Conservation (phyloP, 2,797 vertebrate genomes). For the Gobio occitaniae region DNA sequence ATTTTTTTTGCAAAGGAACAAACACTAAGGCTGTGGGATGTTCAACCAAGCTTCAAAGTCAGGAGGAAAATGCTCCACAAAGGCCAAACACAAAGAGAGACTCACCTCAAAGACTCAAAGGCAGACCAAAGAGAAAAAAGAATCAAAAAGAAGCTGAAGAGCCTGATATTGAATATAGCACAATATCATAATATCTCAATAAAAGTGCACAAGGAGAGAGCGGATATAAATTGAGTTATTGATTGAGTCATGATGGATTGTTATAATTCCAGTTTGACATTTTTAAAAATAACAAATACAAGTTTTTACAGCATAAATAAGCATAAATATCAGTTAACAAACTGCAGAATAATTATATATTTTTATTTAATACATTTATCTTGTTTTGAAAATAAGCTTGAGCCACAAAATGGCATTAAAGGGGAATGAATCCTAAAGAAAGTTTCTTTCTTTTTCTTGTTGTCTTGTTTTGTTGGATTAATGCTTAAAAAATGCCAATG, state of each 20-base stretch:
- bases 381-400: background rate
- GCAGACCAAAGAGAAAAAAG: conserved; percentile 53
- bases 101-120: conserved; percentile 55
- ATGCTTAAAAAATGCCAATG: background rate
- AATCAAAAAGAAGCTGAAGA: conserved; percentile 56
- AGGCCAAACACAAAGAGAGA: conserved; percentile 57
- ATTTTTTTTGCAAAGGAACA: conserved; percentile 54
- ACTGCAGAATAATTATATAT: background rate
- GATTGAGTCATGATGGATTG: background rate
- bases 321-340: background rate
- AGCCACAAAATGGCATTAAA: background rate
- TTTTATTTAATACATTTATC: background rate
- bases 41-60: conserved; percentile 55
- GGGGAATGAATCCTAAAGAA: background rate
- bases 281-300: too few relatives aligned
- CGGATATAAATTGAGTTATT: conserved; percentile 3
- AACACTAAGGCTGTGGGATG: conserved; percentile 50
- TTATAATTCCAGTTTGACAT: background rate
- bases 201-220: conserved; percentile 12
- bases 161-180: conserved; percentile 40
- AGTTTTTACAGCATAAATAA: background rate
- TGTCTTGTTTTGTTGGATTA: background rate
- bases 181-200: conserved; percentile 29
- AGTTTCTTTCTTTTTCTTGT: background rate
- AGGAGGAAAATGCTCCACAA: conserved; percentile 54